phyloP scores from a whole-genome alignment of 2,113 vertebrate genomes.

The Platycercus adscitus region DNA sequence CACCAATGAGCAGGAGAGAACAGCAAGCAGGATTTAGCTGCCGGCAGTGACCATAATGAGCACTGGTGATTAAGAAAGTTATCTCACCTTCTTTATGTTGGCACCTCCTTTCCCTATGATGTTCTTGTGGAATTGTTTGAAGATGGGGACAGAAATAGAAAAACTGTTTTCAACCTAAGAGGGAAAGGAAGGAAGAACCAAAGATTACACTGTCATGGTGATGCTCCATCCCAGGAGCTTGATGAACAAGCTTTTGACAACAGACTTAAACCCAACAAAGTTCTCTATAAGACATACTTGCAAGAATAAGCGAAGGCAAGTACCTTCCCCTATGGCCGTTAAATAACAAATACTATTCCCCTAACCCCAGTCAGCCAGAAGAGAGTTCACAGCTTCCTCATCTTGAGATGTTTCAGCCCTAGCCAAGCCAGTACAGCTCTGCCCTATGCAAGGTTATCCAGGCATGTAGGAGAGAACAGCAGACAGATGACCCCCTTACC shows the following conservation, averaged over 20 bases:
- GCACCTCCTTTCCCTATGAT: slow-evolving; percentile 99
- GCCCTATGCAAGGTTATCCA: neutral
- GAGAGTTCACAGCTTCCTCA: neutral
- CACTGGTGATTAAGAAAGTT: neutral
- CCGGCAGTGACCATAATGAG: neutral
- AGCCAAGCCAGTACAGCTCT: neutral
- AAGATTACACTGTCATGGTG: neutral
- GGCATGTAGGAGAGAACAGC: neutral
- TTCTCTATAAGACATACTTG: neutral
- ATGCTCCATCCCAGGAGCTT: neutral
- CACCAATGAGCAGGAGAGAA: neutral
- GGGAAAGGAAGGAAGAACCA: neutral
- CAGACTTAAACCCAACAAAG: neutral
- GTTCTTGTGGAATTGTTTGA: slow-evolving; percentile 99
- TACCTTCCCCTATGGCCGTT: neutral
- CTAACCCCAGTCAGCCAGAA: neutral
- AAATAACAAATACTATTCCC: neutral
- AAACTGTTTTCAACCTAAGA: slow-evolving; percentile 94
- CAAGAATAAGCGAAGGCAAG: neutral
- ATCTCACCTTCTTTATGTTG: slow-evolving; percentile 95
- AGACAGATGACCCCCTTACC: slow-evolving; percentile 74
- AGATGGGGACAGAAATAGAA: slow-evolving; percentile 96
- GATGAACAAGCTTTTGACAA: neutral
- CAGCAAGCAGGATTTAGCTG: neutral
- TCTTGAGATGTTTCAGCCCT: neutral